Evolutionary conservation across 2,888 invertebrate species (phyloP), one percentile per base, ranked within the genome.

Genomic region (Byasa hedistus): DNA sequence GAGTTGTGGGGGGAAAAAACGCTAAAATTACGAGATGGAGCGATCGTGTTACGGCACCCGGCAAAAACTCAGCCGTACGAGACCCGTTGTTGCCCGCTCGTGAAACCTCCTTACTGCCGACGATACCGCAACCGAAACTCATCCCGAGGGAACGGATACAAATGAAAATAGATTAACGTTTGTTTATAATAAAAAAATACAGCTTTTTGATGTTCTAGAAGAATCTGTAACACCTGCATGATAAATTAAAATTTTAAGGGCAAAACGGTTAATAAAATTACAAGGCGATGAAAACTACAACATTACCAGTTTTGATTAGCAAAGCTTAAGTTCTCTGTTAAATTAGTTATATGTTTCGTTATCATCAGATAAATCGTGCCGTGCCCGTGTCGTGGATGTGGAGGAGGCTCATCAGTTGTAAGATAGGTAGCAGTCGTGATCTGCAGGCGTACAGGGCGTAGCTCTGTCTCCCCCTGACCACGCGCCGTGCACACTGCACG

Each of bases 11-110:
- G 51, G 71, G 36, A 83, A 86, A 89, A 89, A 90, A 85, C 78
- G 78, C 75, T 78, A 79, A 85, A 89, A 85, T 88, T 89, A 89
- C 85, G 89, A 86, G 89, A 86, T 83, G 86, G 84, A 72, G 79
- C 81, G 89, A 87, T 87, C 89, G 89, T 86, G 89, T 88, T 88
- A 86, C 88, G 86, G 76, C 78, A 65, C 63, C 48, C 57, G 54
- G 71, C 85, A 89, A 90, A 89, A 90, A 89, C 75, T 72, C 66
- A 65, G 72, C 71, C 80, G 83, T 85, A 83, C 82, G 82, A 71
- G 73, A 68, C 72, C 76, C 73, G 76, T 74, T 73, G 78, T 74
- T 74, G 75, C 75, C 77, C 71, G 70, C 73, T 75, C 75, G 75
- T 66, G 71, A 68, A 71, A 58, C 52, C 58, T n/a, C 39, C 19